Base-by-base conservation (phyloP, 1,140 invertebrate species). In the Drosophila pseudoananassae region DNA sequence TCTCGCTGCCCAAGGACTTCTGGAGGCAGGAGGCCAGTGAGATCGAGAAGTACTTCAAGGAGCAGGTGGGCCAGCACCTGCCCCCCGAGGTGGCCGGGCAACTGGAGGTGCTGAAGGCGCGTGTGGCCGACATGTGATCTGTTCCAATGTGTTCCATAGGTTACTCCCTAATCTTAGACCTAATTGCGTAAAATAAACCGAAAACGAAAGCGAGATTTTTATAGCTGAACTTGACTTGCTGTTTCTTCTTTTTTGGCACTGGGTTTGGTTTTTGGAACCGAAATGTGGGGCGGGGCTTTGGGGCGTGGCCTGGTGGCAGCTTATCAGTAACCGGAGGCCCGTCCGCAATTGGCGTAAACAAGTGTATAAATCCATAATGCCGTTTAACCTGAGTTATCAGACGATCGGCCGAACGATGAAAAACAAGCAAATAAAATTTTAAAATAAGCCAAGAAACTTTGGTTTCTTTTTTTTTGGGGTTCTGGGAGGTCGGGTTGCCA, bases 21-120 rank as follows among this genome's bases (percentile, higher is more conserved):
- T 99, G 98, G 98, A 85, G 94, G 49, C 93, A 98, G 70, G 99
- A 99, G 93, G 96, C 94, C 5, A 91, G 93, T 27, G 96, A 96
- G 40, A 95, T 99, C 57, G 94, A 94, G 63, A 95, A 96, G 78
- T 99, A 99, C 92, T 97, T 99, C 90, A 94, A 96, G 31, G 95
- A 97, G 71, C 98, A 99, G 94, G 95, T 99, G 12, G 96, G 96
- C 3, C 91, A 93, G 7, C 98, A 99, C 92, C 92, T 99, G 27
- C 98, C 98, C 0, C 85, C 93, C 33, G 93, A 94, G 56, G 96
- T 99, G 76, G 91, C 92, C 51, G 90, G 94, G 1, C 94, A 99
- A 92, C 93, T 99, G 25, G 92, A 95, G 58, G 93, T 93, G 51
- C 94, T 99, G 29, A 95, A 96, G 84, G 93, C 95, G 43, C 94